Percentiles rank a stretch among this genome's conserved stretches.
phyloP scores from a whole-genome alignment of 2,113 vertebrate genomes.

The Limnothrissa miodon region DNA sequence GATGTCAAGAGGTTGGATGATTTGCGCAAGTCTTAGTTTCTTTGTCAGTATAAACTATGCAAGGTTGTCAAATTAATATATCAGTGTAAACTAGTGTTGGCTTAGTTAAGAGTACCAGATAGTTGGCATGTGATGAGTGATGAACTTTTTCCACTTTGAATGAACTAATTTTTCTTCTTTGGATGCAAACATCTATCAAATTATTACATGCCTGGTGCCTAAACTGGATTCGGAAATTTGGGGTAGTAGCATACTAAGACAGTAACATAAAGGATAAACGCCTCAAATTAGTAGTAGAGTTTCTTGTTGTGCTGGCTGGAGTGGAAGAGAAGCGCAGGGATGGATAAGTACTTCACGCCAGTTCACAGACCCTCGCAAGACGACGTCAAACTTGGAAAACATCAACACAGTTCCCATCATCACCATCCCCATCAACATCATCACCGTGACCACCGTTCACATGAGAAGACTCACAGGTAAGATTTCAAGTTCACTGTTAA shows the following conservation, averaged over 20 bases:
- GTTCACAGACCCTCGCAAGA: conserved; percentile 56
- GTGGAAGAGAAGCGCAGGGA: conserved; percentile 42
- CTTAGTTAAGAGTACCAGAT: neutral
- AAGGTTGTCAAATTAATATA: neutral
- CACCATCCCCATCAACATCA: conserved; percentile 32
- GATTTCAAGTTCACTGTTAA: neutral
- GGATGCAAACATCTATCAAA: neutral
- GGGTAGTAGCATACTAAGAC: neutral
- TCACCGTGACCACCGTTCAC: conserved; percentile 40
- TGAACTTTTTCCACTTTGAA: neutral
- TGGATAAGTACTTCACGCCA: conserved; percentile 75
- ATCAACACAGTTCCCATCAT: conserved; percentile 42
- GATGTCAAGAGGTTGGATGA: neutral
- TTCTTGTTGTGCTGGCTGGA: neutral
- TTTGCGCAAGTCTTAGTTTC: neutral
- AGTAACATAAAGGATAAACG: neutral
- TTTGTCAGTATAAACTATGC: neutral
- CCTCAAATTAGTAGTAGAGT: too few relatives aligned
- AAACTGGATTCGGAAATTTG: neutral
- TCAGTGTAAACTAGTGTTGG: neutral
- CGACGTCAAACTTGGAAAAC: conserved; percentile 50
- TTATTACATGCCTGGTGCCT: neutral
- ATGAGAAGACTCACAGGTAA: conserved; percentile 35
- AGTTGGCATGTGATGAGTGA: neutral
- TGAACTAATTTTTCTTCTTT: neutral